Evolutionary conservation across 2,888 invertebrate species (phyloP), one percentile per base, ranked within the genome.

Genomic region (Cantharis flavilabris): DNA sequence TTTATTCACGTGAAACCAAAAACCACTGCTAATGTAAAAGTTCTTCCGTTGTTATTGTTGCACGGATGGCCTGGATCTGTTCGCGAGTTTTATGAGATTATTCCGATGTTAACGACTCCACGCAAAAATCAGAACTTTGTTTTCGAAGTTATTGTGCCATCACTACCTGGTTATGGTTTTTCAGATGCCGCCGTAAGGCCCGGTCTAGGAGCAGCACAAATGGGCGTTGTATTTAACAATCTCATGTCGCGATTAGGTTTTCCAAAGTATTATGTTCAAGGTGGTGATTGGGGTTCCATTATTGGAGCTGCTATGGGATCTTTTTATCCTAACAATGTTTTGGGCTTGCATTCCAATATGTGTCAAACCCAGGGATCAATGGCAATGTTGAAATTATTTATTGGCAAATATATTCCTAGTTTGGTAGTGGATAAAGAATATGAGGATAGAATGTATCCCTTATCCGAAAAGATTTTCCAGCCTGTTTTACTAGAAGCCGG

Each of bases 51-150:
- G 0, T 87, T 96, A 2, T 82, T 97, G 62, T 87, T 95, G 13
- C 97, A 97, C 85, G 97, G 97, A 62, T 97, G 97, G 97, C 97
- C 97, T 0, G 96, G 97, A 0, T 96, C 95, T 0, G 90, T 96
- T 1, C 89, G 93, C 16, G 97, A 97, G 88, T 97, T 96, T 87
- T 94, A 94, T 84, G 92, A 93, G 70, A 87, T 95, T 0, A 92
- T 96, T 70, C 95, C 95, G 0, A 84, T 91, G 64, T 88, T 96
- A n/a, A 87, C 86, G 0, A 92, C 90, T 0, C 89, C 89, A 0
- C 88, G 89, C 67, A 83, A 88, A 0, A 90, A 89, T 0, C 86
- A 89, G 62, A 88, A 92, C 79, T 92, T 93, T 80, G 92, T 92
- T 0, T 94, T 94, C 82, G 93, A 94, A 86, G 88, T 93, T 73